These are phyloP conservation scores for Drosophila rufa DNA, from an alignment of 1,140 invertebrate species.

Conservation along the genomic window DNA sequence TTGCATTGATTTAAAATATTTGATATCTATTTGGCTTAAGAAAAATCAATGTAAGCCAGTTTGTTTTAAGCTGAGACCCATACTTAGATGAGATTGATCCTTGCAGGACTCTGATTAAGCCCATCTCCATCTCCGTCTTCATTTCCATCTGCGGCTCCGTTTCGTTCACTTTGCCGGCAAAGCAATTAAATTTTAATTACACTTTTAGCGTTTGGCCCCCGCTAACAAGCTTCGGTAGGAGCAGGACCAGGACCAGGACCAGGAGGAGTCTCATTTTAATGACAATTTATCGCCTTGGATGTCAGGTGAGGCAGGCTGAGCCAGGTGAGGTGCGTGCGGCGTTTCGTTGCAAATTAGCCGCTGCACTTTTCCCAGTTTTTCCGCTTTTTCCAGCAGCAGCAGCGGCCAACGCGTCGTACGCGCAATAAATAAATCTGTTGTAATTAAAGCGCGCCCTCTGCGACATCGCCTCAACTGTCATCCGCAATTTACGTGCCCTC, in stretches of 20 bases:
- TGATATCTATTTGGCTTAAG: too few relatives aligned
- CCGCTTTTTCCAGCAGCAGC: background rate
- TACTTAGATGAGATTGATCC: too few relatives aligned
- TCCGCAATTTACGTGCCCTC: slow-evolving; percentile 52
- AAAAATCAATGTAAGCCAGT: too few relatives aligned
- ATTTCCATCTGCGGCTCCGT: slow-evolving; percentile 24
- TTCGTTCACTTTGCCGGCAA: slow-evolving; percentile 24
- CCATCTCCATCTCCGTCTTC: slow-evolving; percentile 18
- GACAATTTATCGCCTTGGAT: slow-evolving; percentile 65
- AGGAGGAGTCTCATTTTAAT: slow-evolving; percentile 50
- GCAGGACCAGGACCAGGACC: background rate
- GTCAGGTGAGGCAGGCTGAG: slow-evolving; percentile 18
- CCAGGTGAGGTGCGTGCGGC: slow-evolving; percentile 21
- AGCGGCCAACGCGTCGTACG: slow-evolving; percentile 60
- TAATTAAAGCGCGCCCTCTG: slow-evolving; percentile 65
- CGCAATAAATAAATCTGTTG: slow-evolving; percentile 77
- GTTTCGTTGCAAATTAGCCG: slow-evolving; percentile 51
- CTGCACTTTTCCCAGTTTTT: slow-evolving; percentile 23
- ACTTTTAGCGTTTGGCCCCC: slow-evolving; percentile 63
- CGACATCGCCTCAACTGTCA: slow-evolving; percentile 62
- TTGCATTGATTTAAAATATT: too few relatives aligned
- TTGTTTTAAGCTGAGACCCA: background rate
- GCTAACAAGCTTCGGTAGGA: slow-evolving; percentile 58
- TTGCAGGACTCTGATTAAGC: slow-evolving; percentile 11
- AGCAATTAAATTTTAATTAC: slow-evolving; percentile 73